Base-by-base conservation (phyloP, 2,113 vertebrate genomes). In the Sminthopsis crassicaudata region DNA sequence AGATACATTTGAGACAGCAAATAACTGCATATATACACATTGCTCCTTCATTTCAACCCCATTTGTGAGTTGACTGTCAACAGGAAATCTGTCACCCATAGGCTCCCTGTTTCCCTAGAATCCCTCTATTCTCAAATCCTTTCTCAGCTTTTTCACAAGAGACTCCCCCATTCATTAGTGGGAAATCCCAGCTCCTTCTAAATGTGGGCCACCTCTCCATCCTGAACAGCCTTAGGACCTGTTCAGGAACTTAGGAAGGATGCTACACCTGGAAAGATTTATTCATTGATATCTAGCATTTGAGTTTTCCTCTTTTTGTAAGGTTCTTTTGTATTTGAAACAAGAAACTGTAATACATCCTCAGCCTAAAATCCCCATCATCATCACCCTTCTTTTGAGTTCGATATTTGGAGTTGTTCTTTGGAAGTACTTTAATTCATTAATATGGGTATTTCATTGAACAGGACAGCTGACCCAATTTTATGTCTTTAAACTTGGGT, bases 351-450 rank as follows among this genome's bases (percentile, higher is more conserved):
- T 76, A n/a, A n/a, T 76, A 76, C n/a, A 76, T 76, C 60, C 36
- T 76, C 36, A 91, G 24, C 22, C 55, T 42, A n/a, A 91, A 92
- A 90, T 92, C 96, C 19, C n/a, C 91, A 84, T 91, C 23, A 9
- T 48, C 90, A 76, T 27, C 51, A 93, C 76, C 89, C 51, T 91
- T 92, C 0, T 89, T 94, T 57, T 76, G 89, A 26, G 27, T 60
- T 60, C 60, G 24, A 84, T 2, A 46, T 7, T 48, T 76, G 16
- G 36, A 3, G 36, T 76, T 1, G 36, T 42, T 42, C 36, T 76
- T 76, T 76, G 36, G 36, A 42, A 76, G 36, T 76, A 76, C 67
- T 76, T 76, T n/a, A 42, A 42, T 76, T 76, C 36, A 22, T 76
- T 7, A 16, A 14, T 76, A 16, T 6, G 16, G 16, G 36, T n/a